Conservation (phyloP, 2,113 vertebrate species). For the Pangasianodon hypophthalmus region DNA sequence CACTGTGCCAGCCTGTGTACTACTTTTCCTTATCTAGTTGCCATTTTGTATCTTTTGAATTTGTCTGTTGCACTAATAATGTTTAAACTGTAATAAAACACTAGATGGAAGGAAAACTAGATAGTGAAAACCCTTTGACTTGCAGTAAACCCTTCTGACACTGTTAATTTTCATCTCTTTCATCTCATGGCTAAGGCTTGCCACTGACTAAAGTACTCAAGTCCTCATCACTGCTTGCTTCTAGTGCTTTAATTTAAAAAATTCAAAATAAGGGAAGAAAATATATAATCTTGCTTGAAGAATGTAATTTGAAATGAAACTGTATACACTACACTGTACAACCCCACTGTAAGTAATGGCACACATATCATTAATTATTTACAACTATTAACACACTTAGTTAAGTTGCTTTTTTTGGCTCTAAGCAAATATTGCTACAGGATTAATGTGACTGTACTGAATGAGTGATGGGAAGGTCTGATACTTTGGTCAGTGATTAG, state of each 20-base stretch:
- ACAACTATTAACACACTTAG: not conserved
- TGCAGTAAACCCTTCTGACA: not conserved
- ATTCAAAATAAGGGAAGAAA: not conserved
- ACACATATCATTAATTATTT: not conserved
- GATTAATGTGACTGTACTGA: not conserved
- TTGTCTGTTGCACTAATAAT: not conserved
- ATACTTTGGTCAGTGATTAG: slow-evolving; percentile 18
- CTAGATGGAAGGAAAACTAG: not conserved
- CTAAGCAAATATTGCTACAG: not conserved
- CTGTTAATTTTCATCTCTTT: not conserved
- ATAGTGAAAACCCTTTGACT: not conserved
- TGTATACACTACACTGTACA: not conserved
- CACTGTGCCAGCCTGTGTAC: not conserved
- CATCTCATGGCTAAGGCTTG: not conserved
- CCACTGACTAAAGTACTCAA: not conserved
- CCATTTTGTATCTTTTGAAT: not conserved
- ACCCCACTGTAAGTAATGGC: not conserved
- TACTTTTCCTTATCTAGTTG: not conserved
- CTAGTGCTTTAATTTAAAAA: not conserved
- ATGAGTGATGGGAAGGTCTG: not conserved
- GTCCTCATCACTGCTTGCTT: not conserved
- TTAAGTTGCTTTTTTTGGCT: not conserved
- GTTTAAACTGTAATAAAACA: not conserved
- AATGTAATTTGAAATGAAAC: not conserved
- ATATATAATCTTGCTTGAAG: not conserved